Conservation (phyloP, 1,140 invertebrate genomes). For the Forficula auricularia region DNA sequence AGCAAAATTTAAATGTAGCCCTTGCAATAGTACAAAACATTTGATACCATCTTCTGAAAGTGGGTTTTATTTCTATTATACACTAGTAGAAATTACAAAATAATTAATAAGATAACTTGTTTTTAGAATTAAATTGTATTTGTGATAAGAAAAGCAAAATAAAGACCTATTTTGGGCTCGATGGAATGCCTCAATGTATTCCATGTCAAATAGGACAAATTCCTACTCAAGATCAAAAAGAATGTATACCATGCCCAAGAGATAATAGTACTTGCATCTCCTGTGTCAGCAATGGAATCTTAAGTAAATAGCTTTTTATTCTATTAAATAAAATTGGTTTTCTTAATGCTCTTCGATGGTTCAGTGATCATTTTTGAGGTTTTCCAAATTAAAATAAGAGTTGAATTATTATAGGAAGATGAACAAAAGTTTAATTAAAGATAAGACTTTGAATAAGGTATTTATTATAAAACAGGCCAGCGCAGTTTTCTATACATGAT, state of each 20-base stretch:
- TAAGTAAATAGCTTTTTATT: neutral
- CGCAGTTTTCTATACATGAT: too few species aligned
- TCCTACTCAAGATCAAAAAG: conserved; percentile 20
- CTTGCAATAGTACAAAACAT: conserved; percentile 21
- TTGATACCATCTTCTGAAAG: conserved; percentile 20
- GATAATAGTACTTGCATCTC: neutral
- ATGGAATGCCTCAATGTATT: conserved; percentile 19
- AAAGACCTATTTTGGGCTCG: conserved; percentile 13
- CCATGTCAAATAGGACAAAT: conserved; percentile 19
- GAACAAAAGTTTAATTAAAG: too few species aligned
- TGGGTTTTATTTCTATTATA: conserved; percentile 14
- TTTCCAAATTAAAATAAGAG: too few species aligned
- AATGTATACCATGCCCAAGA: conserved; percentile 22
- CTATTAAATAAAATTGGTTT: too few species aligned
- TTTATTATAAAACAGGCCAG: too few species aligned
- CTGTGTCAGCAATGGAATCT: neutral
- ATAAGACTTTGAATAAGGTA: too few species aligned
- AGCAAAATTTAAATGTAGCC: conserved; percentile 17
- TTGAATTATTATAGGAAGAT: too few species aligned
- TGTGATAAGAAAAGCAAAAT: conserved; percentile 22
- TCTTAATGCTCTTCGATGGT: too few species aligned
- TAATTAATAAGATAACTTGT: conserved; percentile 3
- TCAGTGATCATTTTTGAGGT: too few species aligned
- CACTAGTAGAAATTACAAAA: conserved; percentile 4
- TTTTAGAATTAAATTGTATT: conserved; percentile 19